phyloP scores from a whole-genome alignment of 37 sponge, comb jelly and placozoan species.

The Ianthella basta region DNA sequence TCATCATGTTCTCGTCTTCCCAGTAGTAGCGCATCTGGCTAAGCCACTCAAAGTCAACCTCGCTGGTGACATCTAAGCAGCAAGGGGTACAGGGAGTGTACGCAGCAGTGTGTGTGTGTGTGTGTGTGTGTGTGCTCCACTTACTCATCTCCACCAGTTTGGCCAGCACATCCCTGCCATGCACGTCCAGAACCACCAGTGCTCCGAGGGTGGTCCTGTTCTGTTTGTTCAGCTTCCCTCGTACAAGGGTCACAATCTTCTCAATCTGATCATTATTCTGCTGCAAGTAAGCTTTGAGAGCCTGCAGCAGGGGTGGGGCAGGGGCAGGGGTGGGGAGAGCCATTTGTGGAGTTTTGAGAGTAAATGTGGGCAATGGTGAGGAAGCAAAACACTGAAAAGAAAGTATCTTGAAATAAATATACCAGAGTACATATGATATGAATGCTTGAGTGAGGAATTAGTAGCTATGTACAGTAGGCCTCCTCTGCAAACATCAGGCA shows the following conservation, averaged over 20 bases:
- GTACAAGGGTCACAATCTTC: constrained; percentile 91
- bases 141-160: constrained; percentile 86
- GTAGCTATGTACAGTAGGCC: no score
- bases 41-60: constrained; percentile 97
- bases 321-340: neutral
- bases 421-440: neutral
- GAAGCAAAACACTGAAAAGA: neutral
- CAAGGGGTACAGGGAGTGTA: neutral
- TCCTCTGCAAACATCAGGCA: no score
- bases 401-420: neutral
- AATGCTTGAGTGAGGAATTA: no score
- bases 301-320: constrained; percentile 35
- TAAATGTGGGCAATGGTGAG: no score
- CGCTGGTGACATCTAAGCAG: constrained; percentile 81
- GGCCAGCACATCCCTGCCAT: constrained; percentile 95
- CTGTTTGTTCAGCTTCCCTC: constrained; percentile 97
- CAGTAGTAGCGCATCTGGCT: constrained; percentile 99
- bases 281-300: constrained; percentile 85
- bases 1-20: constrained; percentile 95
- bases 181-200: constrained; percentile 97
- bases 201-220: constrained; percentile 97
- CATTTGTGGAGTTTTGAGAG: no score
- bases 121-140: constrained; percentile 5
- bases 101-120: neutral
- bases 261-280: constrained; percentile 90